Conservation (phyloP, 2,797 vertebrate genomes). For the Thaleichthys pacificus region DNA sequence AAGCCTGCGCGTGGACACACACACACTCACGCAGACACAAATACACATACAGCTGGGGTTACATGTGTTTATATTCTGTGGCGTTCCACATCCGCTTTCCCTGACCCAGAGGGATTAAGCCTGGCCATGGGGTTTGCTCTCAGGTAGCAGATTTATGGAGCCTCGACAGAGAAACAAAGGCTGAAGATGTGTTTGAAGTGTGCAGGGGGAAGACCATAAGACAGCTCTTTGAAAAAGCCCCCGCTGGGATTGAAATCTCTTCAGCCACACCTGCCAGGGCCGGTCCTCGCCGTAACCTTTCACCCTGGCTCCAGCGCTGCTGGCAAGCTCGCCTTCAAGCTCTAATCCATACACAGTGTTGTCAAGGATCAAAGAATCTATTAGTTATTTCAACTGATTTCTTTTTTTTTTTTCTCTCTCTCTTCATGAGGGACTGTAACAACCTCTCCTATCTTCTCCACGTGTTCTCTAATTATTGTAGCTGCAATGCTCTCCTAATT, state of each 20-base stretch:
- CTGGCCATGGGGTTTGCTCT: slow-evolving; percentile 53
- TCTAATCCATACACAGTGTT: background rate
- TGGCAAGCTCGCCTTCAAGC: slow-evolving; percentile 35
- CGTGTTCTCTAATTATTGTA: slow-evolving; percentile 67
- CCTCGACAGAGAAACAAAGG: slow-evolving; percentile 65
- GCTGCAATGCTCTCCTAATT: slow-evolving; percentile 60
- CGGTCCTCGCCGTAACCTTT: slow-evolving; percentile 45
- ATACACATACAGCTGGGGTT: slow-evolving; percentile 29
- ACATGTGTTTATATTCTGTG: slow-evolving; percentile 47
- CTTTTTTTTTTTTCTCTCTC: background rate
- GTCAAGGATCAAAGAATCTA: slow-evolving; percentile 56
- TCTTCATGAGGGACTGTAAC: slow-evolving; percentile 53
- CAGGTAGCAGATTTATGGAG: slow-evolving; percentile 63
- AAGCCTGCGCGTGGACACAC: slow-evolving; percentile 10
- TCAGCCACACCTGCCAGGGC: slow-evolving; percentile 58
- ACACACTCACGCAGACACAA: background rate
- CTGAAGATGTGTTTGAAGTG: slow-evolving; percentile 66
- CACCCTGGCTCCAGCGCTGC: slow-evolving; percentile 28
- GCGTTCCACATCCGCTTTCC: slow-evolving; percentile 36
- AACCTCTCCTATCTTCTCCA: slow-evolving; percentile 65
- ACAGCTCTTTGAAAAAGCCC: slow-evolving; percentile 59
- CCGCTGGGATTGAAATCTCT: slow-evolving; percentile 57
- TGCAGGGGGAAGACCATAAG: slow-evolving; percentile 60
- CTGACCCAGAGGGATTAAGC: slow-evolving; percentile 60
- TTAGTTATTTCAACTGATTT: slow-evolving; percentile 45